These are phyloP conservation scores for Casuarius casuarius DNA, from an alignment of 2,113 vertebrate species.

Conservation along the genomic window DNA sequence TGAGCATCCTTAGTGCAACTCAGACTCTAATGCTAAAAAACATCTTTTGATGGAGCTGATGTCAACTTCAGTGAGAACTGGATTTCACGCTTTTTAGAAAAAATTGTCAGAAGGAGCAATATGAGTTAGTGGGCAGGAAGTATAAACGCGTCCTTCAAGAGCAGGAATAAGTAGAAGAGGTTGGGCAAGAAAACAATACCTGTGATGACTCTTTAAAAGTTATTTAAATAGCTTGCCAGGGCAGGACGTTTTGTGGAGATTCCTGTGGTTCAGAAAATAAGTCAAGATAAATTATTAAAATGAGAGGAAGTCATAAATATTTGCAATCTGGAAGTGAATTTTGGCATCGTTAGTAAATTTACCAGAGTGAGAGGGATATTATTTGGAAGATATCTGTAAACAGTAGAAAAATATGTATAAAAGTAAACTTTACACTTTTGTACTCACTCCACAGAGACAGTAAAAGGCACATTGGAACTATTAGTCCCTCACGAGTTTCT, in stretches of 20 bases:
- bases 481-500: neutral
- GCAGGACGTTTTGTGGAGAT: neutral
- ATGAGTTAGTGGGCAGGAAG: neutral
- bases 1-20: neutral
- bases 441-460: neutral
- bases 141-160: neutral
- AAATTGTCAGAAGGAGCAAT: neutral
- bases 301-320: neutral
- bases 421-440: neutral
- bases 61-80: neutral
- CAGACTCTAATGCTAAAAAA: neutral
- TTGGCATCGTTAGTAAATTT: neutral
- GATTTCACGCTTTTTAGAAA: neutral
- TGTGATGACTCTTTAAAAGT: neutral
- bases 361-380: neutral
- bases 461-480: neutral
- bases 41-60: neutral
- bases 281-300: neutral
- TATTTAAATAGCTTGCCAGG: neutral
- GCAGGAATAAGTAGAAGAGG: neutral
- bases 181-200: neutral
- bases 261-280: neutral
- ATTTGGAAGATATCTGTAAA: neutral
- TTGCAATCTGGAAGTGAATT: neutral
- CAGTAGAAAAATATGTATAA: neutral